These are phyloP conservation scores for Megamerina dolium DNA, from an alignment of 2,888 invertebrate genomes.

Conservation along the genomic window DNA sequence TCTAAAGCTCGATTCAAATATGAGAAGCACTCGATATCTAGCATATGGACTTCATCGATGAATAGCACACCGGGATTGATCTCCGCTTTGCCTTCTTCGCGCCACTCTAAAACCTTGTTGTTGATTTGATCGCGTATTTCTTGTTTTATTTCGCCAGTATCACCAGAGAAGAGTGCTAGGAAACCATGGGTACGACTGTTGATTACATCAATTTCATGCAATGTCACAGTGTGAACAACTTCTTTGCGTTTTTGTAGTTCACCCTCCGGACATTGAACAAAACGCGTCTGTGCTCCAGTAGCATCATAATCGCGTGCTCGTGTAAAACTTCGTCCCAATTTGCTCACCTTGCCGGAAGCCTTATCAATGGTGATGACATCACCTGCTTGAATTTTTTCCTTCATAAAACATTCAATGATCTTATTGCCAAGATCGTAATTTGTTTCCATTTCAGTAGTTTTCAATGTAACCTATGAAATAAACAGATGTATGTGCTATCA, in stretches of 20 bases:
- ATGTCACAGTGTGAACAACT: conserved; percentile 93
- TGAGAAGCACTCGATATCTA: conserved; percentile 98
- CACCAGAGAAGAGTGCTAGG: conserved; percentile 94
- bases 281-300: conserved; percentile 78
- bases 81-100: conserved; percentile 98
- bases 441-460: conserved; percentile 99
- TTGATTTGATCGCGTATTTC: conserved; percentile 98
- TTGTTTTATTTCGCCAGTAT: conserved; percentile 97
- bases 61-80: conserved; percentile 97
- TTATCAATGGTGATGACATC: conserved; percentile 99
- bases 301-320: conserved; percentile 97
- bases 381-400: conserved; percentile 92
- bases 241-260: conserved; percentile 97
- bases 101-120: conserved; percentile 94
- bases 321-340: conserved; percentile 89
- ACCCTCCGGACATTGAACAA: conserved; percentile 98
- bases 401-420: conserved; percentile 94
- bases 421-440: conserved; percentile 97
- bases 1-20: conserved; percentile 95
- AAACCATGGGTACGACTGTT: conserved; percentile 98
- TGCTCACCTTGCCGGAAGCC: conserved; percentile 90
- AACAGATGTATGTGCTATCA: background rate
- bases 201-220: conserved; percentile 99
- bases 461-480: conserved; percentile 64
- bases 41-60: conserved; percentile 97